These are phyloP conservation scores for Ctenoplectra terminalis DNA, from an alignment of 1,140 invertebrate genomes.

Conservation along the genomic window DNA sequence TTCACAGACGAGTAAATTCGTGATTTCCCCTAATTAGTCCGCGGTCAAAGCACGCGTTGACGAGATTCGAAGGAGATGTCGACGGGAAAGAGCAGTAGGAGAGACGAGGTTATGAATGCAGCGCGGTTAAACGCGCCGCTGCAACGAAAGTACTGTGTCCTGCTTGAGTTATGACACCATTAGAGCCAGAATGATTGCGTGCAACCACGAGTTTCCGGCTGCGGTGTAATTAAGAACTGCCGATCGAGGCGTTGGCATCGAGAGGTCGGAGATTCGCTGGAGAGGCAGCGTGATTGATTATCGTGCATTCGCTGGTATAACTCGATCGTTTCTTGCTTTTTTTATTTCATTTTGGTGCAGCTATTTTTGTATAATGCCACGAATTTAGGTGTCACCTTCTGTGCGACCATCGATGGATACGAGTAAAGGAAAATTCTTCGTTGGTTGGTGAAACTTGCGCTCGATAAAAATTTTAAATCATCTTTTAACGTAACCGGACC, in stretches of 20 bases:
- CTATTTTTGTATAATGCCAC: background rate
- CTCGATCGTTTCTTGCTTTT: background rate
- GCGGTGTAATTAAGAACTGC: slow-evolving; percentile 41
- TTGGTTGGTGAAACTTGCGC: too few relatives aligned
- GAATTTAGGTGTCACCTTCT: background rate
- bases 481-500: too few relatives aligned
- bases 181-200: slow-evolving; percentile 55
- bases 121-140: slow-evolving; percentile 13
- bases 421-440: background rate
- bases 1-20: too few relatives aligned
- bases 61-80: background rate
- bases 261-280: slow-evolving; percentile 6
- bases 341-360: background rate
- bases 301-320: background rate
- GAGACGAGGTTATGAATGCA: slow-evolving; percentile 21
- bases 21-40: slow-evolving; percentile 56
- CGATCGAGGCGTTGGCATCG: slow-evolving; percentile 20
- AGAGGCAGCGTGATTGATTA: slow-evolving; percentile 24
- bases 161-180: slow-evolving; percentile 58
- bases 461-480: too few relatives aligned
- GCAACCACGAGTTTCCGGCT: slow-evolving; percentile 46
- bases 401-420: background rate
- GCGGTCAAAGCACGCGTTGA: background rate
- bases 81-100: background rate
- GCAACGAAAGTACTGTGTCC: slow-evolving; percentile 36